Conservation (phyloP, 1,140 invertebrate genomes). For the Luehdorfia chinensis region DNA sequence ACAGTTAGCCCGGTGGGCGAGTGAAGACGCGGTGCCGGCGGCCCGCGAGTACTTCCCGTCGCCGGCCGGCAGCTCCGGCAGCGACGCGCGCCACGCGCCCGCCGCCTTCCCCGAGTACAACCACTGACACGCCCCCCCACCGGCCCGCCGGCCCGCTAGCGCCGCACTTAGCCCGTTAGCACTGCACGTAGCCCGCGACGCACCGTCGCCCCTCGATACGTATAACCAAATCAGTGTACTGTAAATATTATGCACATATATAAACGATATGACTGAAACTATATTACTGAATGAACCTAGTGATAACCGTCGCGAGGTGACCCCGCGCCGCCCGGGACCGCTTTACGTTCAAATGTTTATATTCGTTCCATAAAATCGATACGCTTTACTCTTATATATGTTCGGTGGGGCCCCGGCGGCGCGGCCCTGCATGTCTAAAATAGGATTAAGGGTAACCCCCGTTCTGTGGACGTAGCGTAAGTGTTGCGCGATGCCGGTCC, state of each 20-base stretch:
- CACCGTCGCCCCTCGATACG: constrained; percentile 6
- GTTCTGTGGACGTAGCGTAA: constrained; percentile 44
- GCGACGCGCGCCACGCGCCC: constrained; percentile 35
- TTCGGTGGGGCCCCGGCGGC: constrained; percentile 34
- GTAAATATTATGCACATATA: constrained; percentile 33
- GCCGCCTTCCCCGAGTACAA: constrained; percentile 71
- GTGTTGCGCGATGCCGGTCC: constrained; percentile 47
- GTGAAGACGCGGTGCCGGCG: constrained; percentile 88
- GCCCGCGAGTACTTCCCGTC: constrained; percentile 78
- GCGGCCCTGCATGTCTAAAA: constrained; percentile 46
- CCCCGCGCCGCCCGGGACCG: constrained; percentile 27
- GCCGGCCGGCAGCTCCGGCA: constrained; percentile 53
- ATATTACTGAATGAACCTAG: constrained; percentile 29
- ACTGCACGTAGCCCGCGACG: constrained; percentile 10
- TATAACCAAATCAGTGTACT: constrained; percentile 21
- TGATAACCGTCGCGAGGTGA: constrained; percentile 28
- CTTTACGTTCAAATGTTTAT: constrained; percentile 42
- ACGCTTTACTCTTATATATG: constrained; percentile 61
- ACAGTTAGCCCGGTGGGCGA: constrained; percentile 94
- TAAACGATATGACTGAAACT: constrained; percentile 43
- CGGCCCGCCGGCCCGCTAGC: constrained; percentile 32
- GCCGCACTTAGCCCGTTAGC: constrained; percentile 37
- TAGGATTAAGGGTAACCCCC: constrained; percentile 40
- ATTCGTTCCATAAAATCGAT: constrained; percentile 55
- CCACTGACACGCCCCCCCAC: constrained; percentile 39